A percentile compares a stretch with the other conserved stretches of the same genome.
These are phyloP conservation scores for Smutsia gigantea DNA, from an alignment of 2,797 vertebrate species.

Conservation along the genomic window DNA sequence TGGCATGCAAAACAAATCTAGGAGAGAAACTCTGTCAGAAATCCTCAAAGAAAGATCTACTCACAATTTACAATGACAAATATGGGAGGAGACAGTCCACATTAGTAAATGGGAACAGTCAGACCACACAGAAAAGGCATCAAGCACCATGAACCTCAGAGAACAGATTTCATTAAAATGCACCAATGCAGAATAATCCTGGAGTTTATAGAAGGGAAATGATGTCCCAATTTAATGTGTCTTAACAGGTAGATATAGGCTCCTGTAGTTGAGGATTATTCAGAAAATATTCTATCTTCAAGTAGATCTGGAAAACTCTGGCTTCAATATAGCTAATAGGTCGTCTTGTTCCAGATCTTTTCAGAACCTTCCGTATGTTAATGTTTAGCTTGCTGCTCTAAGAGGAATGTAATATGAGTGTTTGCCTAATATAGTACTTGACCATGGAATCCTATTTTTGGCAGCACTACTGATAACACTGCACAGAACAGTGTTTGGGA, in stretches of 20 bases:
- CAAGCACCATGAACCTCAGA: background rate
- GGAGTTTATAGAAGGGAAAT: background rate
- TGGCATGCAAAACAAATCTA: background rate
- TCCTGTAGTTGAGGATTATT: background rate
- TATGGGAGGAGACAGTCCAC: background rate
- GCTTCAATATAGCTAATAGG: background rate
- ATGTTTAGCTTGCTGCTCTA: background rate
- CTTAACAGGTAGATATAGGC: background rate
- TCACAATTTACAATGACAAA: background rate
- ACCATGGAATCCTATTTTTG: background rate
- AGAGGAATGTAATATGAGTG: background rate
- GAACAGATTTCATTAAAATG: background rate
- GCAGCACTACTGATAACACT: background rate
- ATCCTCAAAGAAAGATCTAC: background rate
- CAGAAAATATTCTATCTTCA: slow-evolving; percentile 17
- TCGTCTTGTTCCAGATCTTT: background rate
- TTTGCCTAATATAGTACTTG: background rate
- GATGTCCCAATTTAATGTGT: background rate
- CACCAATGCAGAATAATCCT: background rate
- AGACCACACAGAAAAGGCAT: background rate
- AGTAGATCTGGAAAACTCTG: background rate
- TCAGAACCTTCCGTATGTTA: background rate
- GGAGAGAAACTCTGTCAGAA: background rate
- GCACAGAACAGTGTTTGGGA: background rate
- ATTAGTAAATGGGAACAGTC: background rate